Evolutionary conservation across 2,888 invertebrate species (phyloP).

Genomic region (Lottia gigantea): DNA sequence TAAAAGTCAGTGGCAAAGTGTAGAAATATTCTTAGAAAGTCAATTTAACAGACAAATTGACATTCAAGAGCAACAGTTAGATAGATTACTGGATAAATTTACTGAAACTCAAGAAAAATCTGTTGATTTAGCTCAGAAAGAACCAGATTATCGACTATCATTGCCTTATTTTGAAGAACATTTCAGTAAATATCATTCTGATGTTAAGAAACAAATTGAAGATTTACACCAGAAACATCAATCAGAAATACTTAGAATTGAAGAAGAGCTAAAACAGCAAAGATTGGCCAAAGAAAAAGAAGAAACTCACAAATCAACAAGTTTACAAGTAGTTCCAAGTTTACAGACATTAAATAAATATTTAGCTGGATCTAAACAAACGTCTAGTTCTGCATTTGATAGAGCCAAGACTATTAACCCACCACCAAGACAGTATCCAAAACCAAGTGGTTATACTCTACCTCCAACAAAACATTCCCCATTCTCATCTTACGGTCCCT

Average conservation of each 20-base stretch:
- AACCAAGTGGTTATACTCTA: not conserved
- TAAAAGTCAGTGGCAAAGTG: constrained; percentile 20
- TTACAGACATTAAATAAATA: not conserved
- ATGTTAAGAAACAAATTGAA: constrained; percentile 38
- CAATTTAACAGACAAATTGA: constrained; percentile 18
- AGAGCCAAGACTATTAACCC: not conserved
- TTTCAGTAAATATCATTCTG: constrained; percentile 24
- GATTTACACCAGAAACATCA: constrained; percentile 40
- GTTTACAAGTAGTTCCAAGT: not conserved
- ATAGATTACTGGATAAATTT: not conserved
- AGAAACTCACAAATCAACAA: not conserved
- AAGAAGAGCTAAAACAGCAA: constrained; percentile 33
- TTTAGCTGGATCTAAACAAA: not conserved
- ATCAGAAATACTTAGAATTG: constrained; percentile 42
- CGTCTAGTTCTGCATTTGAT: not conserved
- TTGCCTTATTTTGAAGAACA: constrained; percentile 29
- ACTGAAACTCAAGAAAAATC: not conserved
- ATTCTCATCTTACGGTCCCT: not conserved
- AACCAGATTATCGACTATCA: constrained; percentile 20
- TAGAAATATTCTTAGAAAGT: constrained; percentile 19
- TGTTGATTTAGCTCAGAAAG: not conserved
- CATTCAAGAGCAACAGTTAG: constrained; percentile 23
- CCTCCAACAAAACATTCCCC: not conserved
- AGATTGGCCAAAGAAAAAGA: not conserved
- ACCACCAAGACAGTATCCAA: not conserved